phyloP scores from a whole-genome alignment of 1,140 invertebrate species.

The Melipona quadrifasciata region DNA sequence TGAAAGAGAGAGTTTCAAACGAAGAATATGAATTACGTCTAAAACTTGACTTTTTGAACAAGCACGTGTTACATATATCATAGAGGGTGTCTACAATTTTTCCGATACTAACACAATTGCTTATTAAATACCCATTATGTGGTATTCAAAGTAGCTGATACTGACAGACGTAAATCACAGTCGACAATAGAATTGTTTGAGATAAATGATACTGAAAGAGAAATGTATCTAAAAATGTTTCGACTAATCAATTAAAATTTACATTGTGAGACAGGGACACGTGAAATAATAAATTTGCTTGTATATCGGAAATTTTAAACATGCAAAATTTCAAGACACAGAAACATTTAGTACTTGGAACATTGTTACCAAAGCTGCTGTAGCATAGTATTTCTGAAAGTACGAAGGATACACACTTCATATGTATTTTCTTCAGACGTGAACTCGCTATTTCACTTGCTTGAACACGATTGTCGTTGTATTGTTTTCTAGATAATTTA shows the following conservation, averaged over 20 bases:
- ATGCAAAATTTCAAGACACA: slow-evolving; percentile 32
- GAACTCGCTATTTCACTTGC: neutral
- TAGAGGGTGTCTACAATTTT: slow-evolving; percentile 48
- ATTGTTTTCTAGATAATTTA: neutral
- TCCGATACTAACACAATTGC: slow-evolving; percentile 17
- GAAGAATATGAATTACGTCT: neutral
- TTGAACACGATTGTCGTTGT: neutral
- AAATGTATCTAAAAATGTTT: neutral
- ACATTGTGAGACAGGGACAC: neutral
- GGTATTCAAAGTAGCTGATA: slow-evolving; percentile 3
- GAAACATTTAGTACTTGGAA: neutral
- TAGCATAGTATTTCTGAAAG: neutral
- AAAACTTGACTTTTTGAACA: slow-evolving; percentile 3
- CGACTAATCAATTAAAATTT: neutral
- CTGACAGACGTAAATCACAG: neutral
- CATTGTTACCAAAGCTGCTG: neutral
- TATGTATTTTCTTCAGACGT: neutral
- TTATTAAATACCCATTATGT: neutral
- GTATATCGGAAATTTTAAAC: neutral
- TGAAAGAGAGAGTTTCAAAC: too few relatives aligned
- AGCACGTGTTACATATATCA: neutral
- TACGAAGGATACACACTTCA: neutral
- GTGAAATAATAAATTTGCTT: neutral
- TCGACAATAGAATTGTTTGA: neutral
- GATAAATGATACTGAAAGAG: neutral